Evolutionary conservation across 2,113 vertebrate genomes (phyloP).

Genomic region (Paradisaea rubra): DNA sequence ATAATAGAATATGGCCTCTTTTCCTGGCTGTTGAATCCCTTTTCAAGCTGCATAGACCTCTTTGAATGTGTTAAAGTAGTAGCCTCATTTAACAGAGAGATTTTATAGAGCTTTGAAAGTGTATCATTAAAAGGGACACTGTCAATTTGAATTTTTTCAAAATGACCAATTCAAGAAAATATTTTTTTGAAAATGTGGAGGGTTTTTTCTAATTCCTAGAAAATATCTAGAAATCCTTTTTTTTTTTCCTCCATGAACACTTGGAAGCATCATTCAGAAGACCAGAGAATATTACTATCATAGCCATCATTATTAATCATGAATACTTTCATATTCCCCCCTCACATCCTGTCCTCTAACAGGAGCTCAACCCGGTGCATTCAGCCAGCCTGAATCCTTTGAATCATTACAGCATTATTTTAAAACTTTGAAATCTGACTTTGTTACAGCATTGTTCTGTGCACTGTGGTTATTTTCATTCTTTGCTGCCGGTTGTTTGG

Average conservation of each 20-base stretch:
- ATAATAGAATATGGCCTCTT: neutral
- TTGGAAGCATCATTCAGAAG: neutral
- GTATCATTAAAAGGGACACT: neutral
- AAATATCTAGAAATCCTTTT: neutral
- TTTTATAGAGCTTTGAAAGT: slow-evolving; percentile 25
- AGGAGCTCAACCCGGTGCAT: neutral
- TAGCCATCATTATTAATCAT: neutral
- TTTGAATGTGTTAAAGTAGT: slow-evolving; percentile 3
- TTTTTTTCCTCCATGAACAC: neutral
- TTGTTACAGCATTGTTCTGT: neutral
- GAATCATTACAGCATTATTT: neutral
- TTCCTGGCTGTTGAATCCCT: neutral
- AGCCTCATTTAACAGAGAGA: slow-evolving; percentile 11
- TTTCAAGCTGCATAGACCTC: slow-evolving; percentile 9
- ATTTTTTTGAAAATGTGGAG: neutral
- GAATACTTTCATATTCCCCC: neutral
- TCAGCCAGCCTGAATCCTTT: neutral
- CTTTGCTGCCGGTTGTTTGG: neutral
- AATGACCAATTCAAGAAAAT: neutral
- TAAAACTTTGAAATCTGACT: neutral
- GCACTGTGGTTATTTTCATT: neutral
- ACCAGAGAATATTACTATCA: neutral
- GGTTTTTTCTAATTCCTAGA: neutral
- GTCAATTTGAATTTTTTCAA: slow-evolving; percentile 18
- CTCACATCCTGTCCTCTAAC: neutral